These are phyloP conservation scores for Harpalus rubripes DNA, from an alignment of 2,888 invertebrate genomes.

Conservation along the genomic window DNA sequence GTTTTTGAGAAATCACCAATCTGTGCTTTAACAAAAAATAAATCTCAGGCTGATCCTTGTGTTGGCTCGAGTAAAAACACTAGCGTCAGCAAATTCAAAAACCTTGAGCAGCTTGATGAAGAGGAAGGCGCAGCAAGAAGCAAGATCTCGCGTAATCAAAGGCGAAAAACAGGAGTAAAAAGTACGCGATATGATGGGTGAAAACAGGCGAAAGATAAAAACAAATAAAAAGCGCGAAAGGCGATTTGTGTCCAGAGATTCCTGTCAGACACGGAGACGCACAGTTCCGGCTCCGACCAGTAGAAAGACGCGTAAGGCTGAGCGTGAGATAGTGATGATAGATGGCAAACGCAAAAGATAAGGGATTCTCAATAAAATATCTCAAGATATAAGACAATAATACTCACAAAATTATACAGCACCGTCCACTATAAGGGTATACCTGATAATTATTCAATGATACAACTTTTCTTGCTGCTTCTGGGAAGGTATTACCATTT, in stretches of 20 bases:
- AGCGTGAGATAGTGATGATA: constrained; percentile 62
- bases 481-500: too few species aligned
- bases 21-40: background rate
- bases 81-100: constrained; percentile 19
- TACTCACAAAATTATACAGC: background rate
- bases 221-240: constrained; percentile 62
- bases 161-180: constrained; percentile 59
- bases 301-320: constrained; percentile 1
- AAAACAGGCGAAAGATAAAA: constrained; percentile 65
- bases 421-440: too few species aligned
- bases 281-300: constrained; percentile 34
- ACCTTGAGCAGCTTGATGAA: constrained; percentile 39
- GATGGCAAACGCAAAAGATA: constrained; percentile 52
- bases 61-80: constrained; percentile 45
- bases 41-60: background rate
- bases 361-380: background rate
- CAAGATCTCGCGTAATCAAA: constrained; percentile 54
- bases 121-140: constrained; percentile 2
- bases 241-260: constrained; percentile 56
- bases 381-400: background rate
- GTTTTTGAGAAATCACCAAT: background rate
- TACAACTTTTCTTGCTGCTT: too few species aligned
- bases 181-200: constrained; percentile 63
- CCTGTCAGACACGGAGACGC: constrained; percentile 43
- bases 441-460: too few species aligned